Percentiles rank a stretch among this genome's conserved stretches.
Conservation (phyloP, 2,888 invertebrate genomes). For the Gasteruption jaculator region DNA sequence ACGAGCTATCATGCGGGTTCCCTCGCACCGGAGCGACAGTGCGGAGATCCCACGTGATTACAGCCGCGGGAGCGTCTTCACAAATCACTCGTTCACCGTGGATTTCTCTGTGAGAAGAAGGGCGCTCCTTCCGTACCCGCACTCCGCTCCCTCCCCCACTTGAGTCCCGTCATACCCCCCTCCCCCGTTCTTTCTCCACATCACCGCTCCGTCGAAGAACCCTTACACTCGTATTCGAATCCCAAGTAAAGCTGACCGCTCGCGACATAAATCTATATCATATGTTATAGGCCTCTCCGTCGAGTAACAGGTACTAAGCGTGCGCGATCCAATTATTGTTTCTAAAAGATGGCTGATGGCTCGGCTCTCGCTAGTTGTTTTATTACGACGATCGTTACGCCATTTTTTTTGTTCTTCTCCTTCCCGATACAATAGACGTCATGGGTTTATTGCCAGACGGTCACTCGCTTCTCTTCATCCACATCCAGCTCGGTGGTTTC, state of each 20-base stretch:
- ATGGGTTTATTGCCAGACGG: no score
- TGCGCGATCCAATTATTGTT: no score
- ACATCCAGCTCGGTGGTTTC: no score
- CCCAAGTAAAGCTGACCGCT: slow-evolving; percentile 24
- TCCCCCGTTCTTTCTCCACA: slow-evolving; percentile 7
- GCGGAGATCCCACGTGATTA: slow-evolving; percentile 51
- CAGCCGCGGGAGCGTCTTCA: slow-evolving; percentile 49
- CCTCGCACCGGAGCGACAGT: slow-evolving; percentile 38
- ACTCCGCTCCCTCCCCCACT: slow-evolving; percentile 10
- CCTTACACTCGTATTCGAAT: slow-evolving; percentile 22
- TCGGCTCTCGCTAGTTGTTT: no score
- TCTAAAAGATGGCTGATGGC: no score
- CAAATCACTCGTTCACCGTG: slow-evolving; percentile 46
- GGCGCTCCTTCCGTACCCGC: slow-evolving; percentile 27
- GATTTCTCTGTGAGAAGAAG: slow-evolving; percentile 20
- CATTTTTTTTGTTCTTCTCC: no score
- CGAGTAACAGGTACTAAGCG: no score
- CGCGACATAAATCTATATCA: slow-evolving; percentile 41
- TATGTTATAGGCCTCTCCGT: slow-evolving; percentile 25
- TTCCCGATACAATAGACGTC: no score
- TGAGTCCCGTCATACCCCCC: slow-evolving; percentile 9
- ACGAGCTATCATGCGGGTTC: slow-evolving; percentile 25
- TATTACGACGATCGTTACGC: no score
- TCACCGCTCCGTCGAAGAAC: slow-evolving; percentile 17
- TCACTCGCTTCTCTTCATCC: no score